phyloP scores from a whole-genome alignment of 2,113 vertebrate genomes.

The Grus americana region DNA sequence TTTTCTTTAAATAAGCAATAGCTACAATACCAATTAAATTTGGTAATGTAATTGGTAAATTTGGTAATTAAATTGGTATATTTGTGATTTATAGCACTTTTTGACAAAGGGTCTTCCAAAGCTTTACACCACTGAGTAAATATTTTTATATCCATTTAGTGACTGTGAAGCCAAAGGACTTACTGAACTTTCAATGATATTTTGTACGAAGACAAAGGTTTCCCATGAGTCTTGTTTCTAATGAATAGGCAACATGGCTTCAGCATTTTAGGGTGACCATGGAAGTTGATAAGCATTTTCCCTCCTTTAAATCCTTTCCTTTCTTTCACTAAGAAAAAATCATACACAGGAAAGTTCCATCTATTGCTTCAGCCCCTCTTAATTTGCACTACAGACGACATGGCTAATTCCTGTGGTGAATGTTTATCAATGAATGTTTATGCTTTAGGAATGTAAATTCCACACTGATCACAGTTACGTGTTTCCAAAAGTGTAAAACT shows the following conservation, averaged over 20 bases:
- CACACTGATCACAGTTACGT: background rate
- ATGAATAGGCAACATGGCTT: background rate
- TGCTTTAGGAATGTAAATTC: background rate
- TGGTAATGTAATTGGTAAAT: background rate
- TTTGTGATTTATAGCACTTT: background rate
- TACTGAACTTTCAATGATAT: background rate
- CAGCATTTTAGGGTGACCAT: background rate
- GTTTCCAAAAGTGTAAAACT: background rate
- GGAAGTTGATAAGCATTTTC: background rate
- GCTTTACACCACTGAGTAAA: background rate
- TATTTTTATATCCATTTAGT: background rate
- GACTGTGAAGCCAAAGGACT: background rate
- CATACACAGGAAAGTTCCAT: background rate
- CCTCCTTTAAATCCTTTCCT: background rate
- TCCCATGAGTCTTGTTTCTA: background rate
- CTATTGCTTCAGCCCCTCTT: background rate
- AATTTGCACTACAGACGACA: background rate
- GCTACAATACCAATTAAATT: background rate
- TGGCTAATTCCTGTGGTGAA: background rate
- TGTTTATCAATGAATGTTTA: background rate
- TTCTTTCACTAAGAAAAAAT: background rate
- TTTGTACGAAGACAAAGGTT: background rate
- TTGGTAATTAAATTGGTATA: background rate
- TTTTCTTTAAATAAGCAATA: background rate
- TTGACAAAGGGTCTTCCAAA: background rate